Base-by-base conservation (phyloP, 2,888 invertebrate genomes). In the Lepidocyrtoides sp. region DNA sequence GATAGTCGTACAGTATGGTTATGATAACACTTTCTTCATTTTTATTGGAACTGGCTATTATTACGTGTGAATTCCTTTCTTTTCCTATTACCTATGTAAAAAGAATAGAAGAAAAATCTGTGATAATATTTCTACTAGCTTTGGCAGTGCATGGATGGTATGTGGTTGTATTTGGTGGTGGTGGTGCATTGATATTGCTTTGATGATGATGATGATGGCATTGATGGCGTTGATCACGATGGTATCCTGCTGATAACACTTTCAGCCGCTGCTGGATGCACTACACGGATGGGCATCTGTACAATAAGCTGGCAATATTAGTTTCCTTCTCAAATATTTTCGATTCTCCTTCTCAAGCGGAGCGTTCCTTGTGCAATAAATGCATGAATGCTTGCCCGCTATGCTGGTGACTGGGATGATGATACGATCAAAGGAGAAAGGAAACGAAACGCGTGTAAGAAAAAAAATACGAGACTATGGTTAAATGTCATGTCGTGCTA, bases 241-340 rank as follows among this genome's bases (percentile, higher is more conserved):
- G 69, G 69, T 72, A 84, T 84, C 84, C 85, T 72, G 85, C 85
- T 85, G 85, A 85, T 72, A 85, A 54, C 72, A 20, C 36, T 85
- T 57, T 41, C 57, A 66, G 41, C 82, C 23, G 60, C 26, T 2
- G 23, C 60, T 48, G 51, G 17, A 51, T 51, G 7, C 12, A 48
- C 48, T n/a, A n/a, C 14, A 2, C 12, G 12, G 14, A 12, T 48
- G 48, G 51, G 17, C 14, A 54, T 54, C 1, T 5, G 17, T 26
- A 60, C 20, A 57, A 60, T 8, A 60, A 23, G 60, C 23, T 26
- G 20, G 12, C 60, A 26, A 23, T 60, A 60, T 60, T 60, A 60
- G 60, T 60, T 60, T 60, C 60, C 60, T 60, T 4, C 1, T 4
- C 54, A 60, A 60, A 60, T 60, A 17, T 26, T 60, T 60, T 60